Conservation (phyloP, 2,797 vertebrate species). For the Halcyon chelicuti region DNA sequence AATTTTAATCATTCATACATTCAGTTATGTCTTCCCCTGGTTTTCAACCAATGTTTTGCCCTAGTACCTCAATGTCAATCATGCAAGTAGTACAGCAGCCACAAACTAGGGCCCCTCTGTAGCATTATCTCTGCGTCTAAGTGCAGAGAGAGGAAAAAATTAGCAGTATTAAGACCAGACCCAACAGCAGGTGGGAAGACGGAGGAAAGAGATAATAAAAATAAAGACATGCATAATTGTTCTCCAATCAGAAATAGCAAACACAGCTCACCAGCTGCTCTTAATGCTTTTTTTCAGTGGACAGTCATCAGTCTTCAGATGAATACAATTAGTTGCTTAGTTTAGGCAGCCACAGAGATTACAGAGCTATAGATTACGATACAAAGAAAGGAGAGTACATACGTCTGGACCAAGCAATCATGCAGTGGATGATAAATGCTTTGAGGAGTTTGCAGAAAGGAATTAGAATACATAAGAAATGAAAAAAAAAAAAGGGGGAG, state of each 20-base stretch:
- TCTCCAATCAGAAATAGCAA: conserved; percentile 20
- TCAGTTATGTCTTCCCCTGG: background rate
- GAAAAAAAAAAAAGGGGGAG: background rate
- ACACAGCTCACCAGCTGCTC: conserved; percentile 53
- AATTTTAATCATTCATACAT: background rate
- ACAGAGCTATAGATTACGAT: background rate
- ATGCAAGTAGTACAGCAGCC: background rate
- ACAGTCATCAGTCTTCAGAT: conserved; percentile 11
- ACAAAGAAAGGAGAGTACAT: conserved; percentile 15
- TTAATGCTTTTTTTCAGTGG: conserved; percentile 10
- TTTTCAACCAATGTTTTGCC: background rate
- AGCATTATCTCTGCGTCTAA: background rate
- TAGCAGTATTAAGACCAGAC: background rate
- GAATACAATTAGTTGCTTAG: conserved; percentile 29
- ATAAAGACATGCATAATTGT: conserved; percentile 1
- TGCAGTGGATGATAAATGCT: background rate
- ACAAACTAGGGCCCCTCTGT: background rate
- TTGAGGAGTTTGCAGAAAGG: background rate
- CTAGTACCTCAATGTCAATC: background rate
- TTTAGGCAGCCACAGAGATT: background rate
- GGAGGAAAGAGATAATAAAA: conserved; percentile 25
- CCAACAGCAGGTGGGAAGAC: conserved; percentile 38
- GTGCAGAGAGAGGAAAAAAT: background rate
- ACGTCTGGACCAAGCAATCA: background rate
- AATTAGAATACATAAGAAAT: background rate